Evolutionary conservation across 2,113 vertebrate genomes (phyloP).

Genomic region (Rhinoptilus africanus): DNA sequence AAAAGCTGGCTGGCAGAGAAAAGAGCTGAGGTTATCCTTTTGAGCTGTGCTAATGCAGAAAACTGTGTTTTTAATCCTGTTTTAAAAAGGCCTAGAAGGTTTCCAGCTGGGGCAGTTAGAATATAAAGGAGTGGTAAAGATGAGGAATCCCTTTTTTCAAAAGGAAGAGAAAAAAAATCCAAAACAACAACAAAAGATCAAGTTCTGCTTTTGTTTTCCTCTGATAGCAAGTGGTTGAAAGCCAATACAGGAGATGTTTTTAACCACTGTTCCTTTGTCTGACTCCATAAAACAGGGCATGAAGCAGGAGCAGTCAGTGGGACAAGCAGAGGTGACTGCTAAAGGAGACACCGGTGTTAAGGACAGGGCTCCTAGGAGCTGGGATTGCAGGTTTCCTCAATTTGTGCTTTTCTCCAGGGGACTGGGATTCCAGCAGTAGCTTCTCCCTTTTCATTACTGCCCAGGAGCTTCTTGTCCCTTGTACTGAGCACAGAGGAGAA

Average conservation of each 20-base stretch:
- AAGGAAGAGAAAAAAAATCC: not conserved
- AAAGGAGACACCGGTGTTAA: not conserved
- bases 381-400: not conserved
- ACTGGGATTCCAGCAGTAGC: not conserved
- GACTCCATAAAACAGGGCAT: not conserved
- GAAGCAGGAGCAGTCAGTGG: not conserved
- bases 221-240: not conserved
- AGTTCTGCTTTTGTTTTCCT: slow-evolving; percentile 46
- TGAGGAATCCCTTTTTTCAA: slow-evolving; percentile 58
- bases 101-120: slow-evolving; percentile 69
- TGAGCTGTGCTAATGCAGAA: slow-evolving; percentile 72
- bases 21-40: slow-evolving; percentile 73
- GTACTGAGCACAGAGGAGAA: not conserved
- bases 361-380: not conserved
- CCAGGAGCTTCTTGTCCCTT: not conserved
- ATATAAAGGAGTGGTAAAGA: slow-evolving; percentile 47
- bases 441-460: not conserved
- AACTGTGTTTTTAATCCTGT: slow-evolving; percentile 72
- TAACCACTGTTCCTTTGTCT: not conserved
- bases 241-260: not conserved
- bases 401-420: not conserved
- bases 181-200: slow-evolving; percentile 63
- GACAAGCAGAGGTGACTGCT: not conserved
- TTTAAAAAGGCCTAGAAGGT: slow-evolving; percentile 69
- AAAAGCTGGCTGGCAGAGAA: slow-evolving; percentile 75